Conservation (phyloP, 2,888 invertebrate genomes). For the Asteroscopus sphinx region DNA sequence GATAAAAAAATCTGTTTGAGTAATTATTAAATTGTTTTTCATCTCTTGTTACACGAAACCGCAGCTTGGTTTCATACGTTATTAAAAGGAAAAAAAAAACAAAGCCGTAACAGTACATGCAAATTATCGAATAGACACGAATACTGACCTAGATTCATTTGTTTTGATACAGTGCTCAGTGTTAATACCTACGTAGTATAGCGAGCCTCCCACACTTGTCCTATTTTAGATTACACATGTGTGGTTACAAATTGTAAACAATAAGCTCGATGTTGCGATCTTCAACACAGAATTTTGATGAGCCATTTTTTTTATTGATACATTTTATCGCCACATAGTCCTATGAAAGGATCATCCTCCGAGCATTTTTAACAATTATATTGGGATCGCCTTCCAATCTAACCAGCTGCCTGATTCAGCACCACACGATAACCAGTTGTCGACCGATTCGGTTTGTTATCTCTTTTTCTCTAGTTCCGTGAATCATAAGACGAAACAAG, state of each 20-base stretch:
- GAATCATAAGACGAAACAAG: too few relatives aligned
- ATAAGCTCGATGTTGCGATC: constrained; percentile 38
- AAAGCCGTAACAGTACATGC: constrained; percentile 23
- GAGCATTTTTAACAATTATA: too few relatives aligned
- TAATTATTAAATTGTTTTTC: constrained; percentile 78
- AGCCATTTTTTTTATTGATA: neutral
- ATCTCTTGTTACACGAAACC: constrained; percentile 36
- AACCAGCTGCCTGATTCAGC: too few relatives aligned
- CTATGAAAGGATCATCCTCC: too few relatives aligned
- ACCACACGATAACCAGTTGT: too few relatives aligned
- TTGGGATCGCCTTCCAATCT: too few relatives aligned
- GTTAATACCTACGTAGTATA: constrained; percentile 60
- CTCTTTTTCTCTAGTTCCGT: too few relatives aligned
- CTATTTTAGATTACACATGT: constrained; percentile 83
- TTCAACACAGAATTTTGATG: constrained; percentile 4
- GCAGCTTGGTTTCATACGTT: constrained; percentile 22
- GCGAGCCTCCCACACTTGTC: constrained; percentile 83
- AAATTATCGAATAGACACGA: constrained; percentile 43
- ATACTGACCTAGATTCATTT: constrained; percentile 76
- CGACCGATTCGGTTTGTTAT: too few relatives aligned
- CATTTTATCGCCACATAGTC: too few relatives aligned
- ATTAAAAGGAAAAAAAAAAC: constrained; percentile 27
- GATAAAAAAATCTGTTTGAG: constrained; percentile 64
- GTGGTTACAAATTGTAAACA: constrained; percentile 68
- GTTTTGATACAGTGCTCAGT: constrained; percentile 75